These are phyloP conservation scores for Microcebus jonahi DNA, from an alignment of 2,113 vertebrate genomes.

Conservation along the genomic window DNA sequence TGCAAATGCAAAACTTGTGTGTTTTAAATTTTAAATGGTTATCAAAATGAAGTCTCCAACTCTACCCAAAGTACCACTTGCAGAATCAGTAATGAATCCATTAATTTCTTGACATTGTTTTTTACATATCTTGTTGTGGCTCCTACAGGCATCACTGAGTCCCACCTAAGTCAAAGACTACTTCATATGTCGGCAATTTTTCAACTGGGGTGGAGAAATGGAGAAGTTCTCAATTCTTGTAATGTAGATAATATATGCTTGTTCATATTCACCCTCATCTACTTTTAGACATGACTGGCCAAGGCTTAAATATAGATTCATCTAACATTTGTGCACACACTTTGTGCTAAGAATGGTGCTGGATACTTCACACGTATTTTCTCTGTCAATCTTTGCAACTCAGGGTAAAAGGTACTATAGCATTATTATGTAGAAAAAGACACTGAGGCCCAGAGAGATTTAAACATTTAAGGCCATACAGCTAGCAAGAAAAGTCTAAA, in stretches of 20 bases:
- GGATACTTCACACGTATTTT: background rate
- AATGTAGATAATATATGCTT: background rate
- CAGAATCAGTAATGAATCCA: conserved; percentile 60
- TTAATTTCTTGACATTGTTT: conserved; percentile 60
- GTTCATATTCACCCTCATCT: background rate
- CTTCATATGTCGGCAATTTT: background rate
- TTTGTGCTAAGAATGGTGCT: background rate
- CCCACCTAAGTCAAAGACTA: conserved; percentile 47
- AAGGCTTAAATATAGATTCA: background rate
- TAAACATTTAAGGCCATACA: background rate
- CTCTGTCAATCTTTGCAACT: background rate
- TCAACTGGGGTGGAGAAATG: background rate
- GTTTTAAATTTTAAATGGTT: conserved; percentile 75
- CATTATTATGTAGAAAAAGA: background rate
- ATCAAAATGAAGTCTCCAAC: conserved; percentile 48
- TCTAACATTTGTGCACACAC: background rate
- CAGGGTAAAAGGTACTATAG: background rate
- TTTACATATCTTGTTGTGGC: conserved; percentile 38
- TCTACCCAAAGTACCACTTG: conserved; percentile 47
- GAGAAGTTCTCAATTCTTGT: background rate
- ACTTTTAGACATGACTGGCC: background rate
- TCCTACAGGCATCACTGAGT: background rate
- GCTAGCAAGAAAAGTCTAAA: background rate
- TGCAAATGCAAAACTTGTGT: conserved; percentile 61
- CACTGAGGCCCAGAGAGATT: background rate